Evolutionary conservation across 1,140 invertebrate species (phyloP), one percentile per base, ranked within the genome.

Genomic region (Pogonomyrmex barbatus): DNA sequence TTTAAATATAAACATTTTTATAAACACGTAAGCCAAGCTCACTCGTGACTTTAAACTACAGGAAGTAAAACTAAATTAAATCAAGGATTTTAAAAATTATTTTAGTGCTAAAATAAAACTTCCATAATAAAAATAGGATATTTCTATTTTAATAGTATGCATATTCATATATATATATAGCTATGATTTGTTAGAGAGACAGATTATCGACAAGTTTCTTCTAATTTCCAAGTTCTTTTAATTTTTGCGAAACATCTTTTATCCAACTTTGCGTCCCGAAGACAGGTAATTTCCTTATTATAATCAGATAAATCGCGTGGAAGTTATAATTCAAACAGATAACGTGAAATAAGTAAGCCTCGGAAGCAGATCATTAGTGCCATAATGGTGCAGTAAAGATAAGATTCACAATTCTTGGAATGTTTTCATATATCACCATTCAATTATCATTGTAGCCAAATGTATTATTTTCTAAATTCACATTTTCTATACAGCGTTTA

Each of bases 321-420:
- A 75, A 60, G 42, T 42, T 83, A 75, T 83, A 83, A 83, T 75
- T 83, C 68, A 83, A 73, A 60, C 24, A 83, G 79, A 83, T 83
- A 83, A 83, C 54, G 54, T 12, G n/a, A 30, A 83, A 75, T 83
- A 83, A 83, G 54, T 47, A n/a, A 60, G 45, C 12, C 42, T 62
- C 68, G 79, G 79, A 83, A 75, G 68, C 54, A 60, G 56, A 73
- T 82, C 79, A 73, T 82, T 82, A 82, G 79, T 47, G 79, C 30
- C 56, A 83, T 83, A 83, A 83, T 83, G 54, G 79, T 60, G 68
- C 68, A 83, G 68, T 50, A 75, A 73, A 83, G 68, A 83, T 83
- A 75, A 75, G 54, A 60, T 83, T 12, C 68, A 50, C 68, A 56
- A 60, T 75, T 83, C 68, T n/a, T 24, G 56, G 45, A n/a, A 75